Percentiles rank a stretch among this genome's conserved stretches.
These are phyloP conservation scores for Apocheima hispidaria DNA, from an alignment of 2,888 invertebrate species.

Conservation along the genomic window DNA sequence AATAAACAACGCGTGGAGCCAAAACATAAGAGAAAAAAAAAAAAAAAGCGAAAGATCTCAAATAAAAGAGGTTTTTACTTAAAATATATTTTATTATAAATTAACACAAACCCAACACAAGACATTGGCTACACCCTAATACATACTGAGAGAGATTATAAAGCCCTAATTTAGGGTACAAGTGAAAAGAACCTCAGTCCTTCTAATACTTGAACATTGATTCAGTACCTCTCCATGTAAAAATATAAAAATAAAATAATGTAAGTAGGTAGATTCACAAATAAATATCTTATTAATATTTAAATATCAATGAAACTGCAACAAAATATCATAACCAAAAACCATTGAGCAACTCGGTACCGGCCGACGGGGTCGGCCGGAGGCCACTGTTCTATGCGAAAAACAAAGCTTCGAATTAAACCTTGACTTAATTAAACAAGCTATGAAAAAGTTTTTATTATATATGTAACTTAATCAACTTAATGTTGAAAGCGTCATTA, in stretches of 20 bases:
- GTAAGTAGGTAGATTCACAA: conserved; percentile 21
- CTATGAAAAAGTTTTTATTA: no score
- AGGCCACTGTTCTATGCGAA: no score
- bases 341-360: not conserved
- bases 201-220: conserved; percentile 80
- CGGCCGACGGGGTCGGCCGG: no score
- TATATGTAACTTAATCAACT: no score
- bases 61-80: conserved; percentile 50
- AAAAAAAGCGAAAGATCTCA: not conserved
- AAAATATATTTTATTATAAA: conserved; percentile 84
- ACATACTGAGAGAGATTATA: conserved; percentile 79
- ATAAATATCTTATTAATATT: conserved; percentile 21
- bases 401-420: no score
- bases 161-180: conserved; percentile 86
- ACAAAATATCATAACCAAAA: not conserved
- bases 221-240: conserved; percentile 54
- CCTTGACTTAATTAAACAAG: no score
- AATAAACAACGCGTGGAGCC: no score
- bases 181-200: conserved; percentile 83
- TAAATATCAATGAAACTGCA: conserved; percentile 12
- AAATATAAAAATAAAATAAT: conserved; percentile 45
- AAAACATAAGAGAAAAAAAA: not conserved
- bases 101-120: conserved; percentile 85
- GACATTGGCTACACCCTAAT: conserved; percentile 78
- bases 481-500: no score